phyloP scores from a whole-genome alignment of 1,140 invertebrate species.

The Rhopalosiphum maidis region DNA sequence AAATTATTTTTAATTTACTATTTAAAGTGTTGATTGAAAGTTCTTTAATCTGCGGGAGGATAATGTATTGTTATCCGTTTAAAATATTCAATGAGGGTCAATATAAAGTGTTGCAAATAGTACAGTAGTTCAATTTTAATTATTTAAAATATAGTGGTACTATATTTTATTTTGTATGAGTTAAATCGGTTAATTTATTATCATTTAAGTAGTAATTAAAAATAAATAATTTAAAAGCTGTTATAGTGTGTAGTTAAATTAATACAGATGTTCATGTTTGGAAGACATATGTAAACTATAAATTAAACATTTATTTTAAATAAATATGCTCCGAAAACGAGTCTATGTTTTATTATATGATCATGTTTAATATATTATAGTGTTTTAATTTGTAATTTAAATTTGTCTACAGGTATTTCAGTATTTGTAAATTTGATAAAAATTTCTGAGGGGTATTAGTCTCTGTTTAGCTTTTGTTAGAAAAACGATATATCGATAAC shows the following conservation, averaged over 20 bases:
- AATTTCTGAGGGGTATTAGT: too few relatives aligned
- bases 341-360: not conserved
- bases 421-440: too few relatives aligned
- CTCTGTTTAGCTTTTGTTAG: too few relatives aligned
- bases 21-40: conserved; percentile 22
- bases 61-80: conserved; percentile 27
- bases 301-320: not conserved
- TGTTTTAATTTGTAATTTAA: not conserved
- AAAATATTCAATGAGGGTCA: not conserved
- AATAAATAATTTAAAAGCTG: not conserved
- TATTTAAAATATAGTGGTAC: not conserved
- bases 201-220: not conserved
- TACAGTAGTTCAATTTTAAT: not conserved
- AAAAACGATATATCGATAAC: too few relatives aligned
- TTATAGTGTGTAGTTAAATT: not conserved
- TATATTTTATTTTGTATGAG: not conserved
- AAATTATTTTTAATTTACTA: conserved; percentile 12
- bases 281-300: not conserved
- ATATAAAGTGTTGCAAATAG: not conserved
- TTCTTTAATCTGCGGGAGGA: not conserved
- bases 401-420: too few relatives aligned
- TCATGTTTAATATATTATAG: not conserved
- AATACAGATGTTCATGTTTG: not conserved
- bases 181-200: not conserved
- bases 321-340: not conserved